Evolutionary conservation across 2,888 invertebrate species (phyloP).

Genomic region (Mantis religiosa): DNA sequence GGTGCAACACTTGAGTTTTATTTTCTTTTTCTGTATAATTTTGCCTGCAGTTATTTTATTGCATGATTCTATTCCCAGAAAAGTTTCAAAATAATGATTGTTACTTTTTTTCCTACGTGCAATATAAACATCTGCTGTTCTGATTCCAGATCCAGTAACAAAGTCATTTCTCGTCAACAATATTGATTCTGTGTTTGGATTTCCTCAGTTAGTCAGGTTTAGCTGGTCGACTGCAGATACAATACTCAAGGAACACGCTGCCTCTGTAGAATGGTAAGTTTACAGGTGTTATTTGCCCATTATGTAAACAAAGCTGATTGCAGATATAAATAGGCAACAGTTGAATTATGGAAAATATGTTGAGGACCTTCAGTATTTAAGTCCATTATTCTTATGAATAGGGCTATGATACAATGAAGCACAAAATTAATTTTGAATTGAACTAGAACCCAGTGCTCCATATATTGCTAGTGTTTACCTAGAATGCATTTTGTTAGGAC

Average conservation of each 20-base stretch:
- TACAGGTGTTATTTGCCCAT: background rate
- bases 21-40: background rate
- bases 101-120: background rate
- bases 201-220: conserved; percentile 87
- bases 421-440: too few relatives aligned
- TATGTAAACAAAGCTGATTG: too few relatives aligned
- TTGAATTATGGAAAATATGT: too few relatives aligned
- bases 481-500: too few relatives aligned
- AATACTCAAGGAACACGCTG: conserved; percentile 70
- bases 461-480: too few relatives aligned
- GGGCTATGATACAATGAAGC: too few relatives aligned
- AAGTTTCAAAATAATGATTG: background rate
- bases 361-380: too few relatives aligned
- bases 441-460: too few relatives aligned
- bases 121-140: background rate
- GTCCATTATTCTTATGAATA: too few relatives aligned
- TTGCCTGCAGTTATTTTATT: background rate
- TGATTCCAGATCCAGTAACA: conserved; percentile 76
- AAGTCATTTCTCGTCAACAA: conserved; percentile 81
- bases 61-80: too few relatives aligned
- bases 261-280: conserved; percentile 66
- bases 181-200: conserved; percentile 90
- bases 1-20: too few relatives aligned
- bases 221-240: conserved; percentile 95
- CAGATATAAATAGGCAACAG: too few relatives aligned